Percentiles rank a stretch among this genome's conserved stretches.
Evolutionary conservation across 2,888 invertebrate species (phyloP).

Genomic region (Orthonychiurus folsomi): DNA sequence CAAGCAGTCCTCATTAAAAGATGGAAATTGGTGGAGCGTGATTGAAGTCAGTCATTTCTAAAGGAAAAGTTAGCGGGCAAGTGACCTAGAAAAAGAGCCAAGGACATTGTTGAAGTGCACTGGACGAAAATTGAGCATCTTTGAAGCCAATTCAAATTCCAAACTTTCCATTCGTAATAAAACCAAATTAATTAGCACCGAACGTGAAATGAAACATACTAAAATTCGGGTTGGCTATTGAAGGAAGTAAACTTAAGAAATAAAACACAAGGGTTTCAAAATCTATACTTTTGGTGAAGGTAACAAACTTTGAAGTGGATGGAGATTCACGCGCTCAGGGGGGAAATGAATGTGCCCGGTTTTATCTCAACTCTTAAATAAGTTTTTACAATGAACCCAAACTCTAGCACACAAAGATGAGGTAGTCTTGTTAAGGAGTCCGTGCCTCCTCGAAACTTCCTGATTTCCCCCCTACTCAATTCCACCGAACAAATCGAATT

Average conservation of each 20-base stretch:
- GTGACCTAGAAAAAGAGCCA: too few species aligned
- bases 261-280: not conserved
- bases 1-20: not conserved
- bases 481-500: not conserved
- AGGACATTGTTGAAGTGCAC: too few species aligned
- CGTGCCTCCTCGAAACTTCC: not conserved
- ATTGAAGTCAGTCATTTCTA: not conserved
- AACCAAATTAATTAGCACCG: too few species aligned
- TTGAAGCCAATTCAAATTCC: too few species aligned
- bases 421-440: too few species aligned
- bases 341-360: not conserved
- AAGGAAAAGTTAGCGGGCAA: too few species aligned
- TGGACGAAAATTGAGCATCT: too few species aligned
- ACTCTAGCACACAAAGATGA: not conserved
- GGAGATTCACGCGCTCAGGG: not conserved
- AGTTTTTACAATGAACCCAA: not conserved
- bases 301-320: not conserved
- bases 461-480: not conserved
- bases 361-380: not conserved
- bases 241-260: too few species aligned
- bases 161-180: too few species aligned
- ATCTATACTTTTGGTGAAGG: not conserved
- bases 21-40: not conserved
- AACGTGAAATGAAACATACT: too few species aligned
- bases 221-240: too few species aligned